These are phyloP conservation scores for Fringilla coelebs DNA, from an alignment of 2,797 vertebrate genomes.

Conservation along the genomic window DNA sequence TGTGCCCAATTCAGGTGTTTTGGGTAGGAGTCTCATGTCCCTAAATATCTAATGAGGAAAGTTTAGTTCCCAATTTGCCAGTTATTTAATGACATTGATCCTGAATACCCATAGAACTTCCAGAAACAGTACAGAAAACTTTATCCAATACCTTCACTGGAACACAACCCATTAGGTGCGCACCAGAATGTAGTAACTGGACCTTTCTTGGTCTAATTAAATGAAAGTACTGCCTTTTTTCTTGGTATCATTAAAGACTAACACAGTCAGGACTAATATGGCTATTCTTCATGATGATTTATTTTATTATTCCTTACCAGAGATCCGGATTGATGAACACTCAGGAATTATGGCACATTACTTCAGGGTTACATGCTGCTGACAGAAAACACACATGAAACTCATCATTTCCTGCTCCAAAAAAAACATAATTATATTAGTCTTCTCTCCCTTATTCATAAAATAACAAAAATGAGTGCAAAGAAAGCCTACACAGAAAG, in stretches of 20 bases:
- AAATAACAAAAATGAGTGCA: neutral
- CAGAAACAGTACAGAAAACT: neutral
- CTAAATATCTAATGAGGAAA: neutral
- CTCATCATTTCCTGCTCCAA: neutral
- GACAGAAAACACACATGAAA: neutral
- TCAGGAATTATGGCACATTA: neutral
- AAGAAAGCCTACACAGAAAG: neutral
- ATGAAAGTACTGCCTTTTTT: neutral
- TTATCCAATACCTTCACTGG: neutral
- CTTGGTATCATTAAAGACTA: neutral
- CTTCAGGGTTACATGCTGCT: neutral
- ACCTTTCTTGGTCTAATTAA: neutral
- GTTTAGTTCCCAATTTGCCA: neutral
- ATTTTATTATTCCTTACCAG: neutral
- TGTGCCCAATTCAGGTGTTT: neutral
- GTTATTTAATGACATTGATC: neutral
- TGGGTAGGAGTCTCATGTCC: neutral
- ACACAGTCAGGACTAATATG: accelerated
- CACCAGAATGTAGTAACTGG: neutral
- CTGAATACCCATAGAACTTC: neutral
- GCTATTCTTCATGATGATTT: neutral
- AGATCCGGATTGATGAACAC: neutral
- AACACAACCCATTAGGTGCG: neutral
- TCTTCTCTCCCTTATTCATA: neutral
- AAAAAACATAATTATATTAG: neutral